A percentile compares a stretch with the other conserved stretches of the same genome.
These are phyloP conservation scores for Drusus annulatus DNA, from an alignment of 1,140 invertebrate species.

Conservation along the genomic window DNA sequence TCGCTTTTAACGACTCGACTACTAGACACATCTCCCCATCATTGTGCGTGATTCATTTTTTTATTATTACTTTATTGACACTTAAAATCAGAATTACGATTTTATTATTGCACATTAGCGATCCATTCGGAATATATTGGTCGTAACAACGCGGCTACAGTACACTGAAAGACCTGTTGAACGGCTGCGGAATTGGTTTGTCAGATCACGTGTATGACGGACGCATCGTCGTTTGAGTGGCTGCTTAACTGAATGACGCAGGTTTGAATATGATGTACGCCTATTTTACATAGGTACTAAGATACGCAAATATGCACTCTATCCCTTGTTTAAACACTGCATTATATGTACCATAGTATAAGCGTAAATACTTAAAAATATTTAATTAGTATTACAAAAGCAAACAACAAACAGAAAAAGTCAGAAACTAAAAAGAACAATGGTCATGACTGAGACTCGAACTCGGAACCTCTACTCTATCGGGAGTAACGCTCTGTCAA, in stretches of 20 bases:
- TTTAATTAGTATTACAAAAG: no score
- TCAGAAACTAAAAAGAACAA: no score
- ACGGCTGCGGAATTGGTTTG: conserved; percentile 11
- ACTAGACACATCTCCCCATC: conserved; percentile 55
- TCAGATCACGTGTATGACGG: conserved; percentile 20
- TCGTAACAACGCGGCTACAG: conserved; percentile 32
- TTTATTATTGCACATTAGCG: conserved; percentile 49
- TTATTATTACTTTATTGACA: conserved; percentile 52
- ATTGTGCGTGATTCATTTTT: conserved; percentile 57
- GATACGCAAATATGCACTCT: no score
- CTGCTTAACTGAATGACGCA: background rate
- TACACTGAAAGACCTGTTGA: conserved; percentile 31
- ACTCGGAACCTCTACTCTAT: no score
- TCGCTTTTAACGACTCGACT: conserved; percentile 47
- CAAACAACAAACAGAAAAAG: no score
- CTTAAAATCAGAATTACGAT: conserved; percentile 47
- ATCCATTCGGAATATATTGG: conserved; percentile 48
- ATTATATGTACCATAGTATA: no score
- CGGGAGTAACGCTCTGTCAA: no score
- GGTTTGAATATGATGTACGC: background rate
- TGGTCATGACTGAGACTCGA: no score
- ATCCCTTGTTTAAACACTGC: no score
- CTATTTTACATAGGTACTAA: no score
- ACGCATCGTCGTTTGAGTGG: conserved; percentile 4
- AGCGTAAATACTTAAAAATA: no score